Percentiles rank a stretch among this genome's conserved stretches.
phyloP scores from a whole-genome alignment of 2,797 vertebrate genomes.

The Botia almorhae region DNA sequence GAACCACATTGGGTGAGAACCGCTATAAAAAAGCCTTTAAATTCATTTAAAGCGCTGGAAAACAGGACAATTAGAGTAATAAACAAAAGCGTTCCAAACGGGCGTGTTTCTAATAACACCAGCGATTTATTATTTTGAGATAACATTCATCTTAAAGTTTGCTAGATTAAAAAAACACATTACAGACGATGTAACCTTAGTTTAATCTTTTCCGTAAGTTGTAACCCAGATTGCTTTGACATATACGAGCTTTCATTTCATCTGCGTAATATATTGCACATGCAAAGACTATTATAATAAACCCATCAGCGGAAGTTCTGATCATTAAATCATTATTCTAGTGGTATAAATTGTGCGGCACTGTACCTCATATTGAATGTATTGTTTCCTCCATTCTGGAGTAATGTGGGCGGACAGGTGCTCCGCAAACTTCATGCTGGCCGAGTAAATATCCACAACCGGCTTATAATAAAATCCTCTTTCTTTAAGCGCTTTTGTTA shows the following conservation, averaged over 20 bases:
- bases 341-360: no score
- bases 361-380: slow-evolving; percentile 97
- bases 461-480: slow-evolving; percentile 68
- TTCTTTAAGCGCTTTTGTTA: slow-evolving; percentile 71
- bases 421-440: slow-evolving; percentile 96
- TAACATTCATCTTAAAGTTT: background rate
- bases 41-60: no score
- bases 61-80: background rate
- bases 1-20: background rate
- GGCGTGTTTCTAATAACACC: no score
- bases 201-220: background rate
- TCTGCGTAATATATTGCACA: background rate
- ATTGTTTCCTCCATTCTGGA: slow-evolving; percentile 98
- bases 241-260: background rate
- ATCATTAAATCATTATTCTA: no score
- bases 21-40: background rate
- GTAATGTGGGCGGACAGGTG: slow-evolving; percentile 98
- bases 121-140: background rate
- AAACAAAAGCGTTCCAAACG: background rate
- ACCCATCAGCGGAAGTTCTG: background rate
- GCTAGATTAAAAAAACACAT: no score
- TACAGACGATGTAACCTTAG: background rate
- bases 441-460: slow-evolving; percentile 65
- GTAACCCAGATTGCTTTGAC: background rate
- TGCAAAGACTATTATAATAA: background rate